Conservation (phyloP, 2,797 vertebrate genomes). For the Mycteria americana region DNA sequence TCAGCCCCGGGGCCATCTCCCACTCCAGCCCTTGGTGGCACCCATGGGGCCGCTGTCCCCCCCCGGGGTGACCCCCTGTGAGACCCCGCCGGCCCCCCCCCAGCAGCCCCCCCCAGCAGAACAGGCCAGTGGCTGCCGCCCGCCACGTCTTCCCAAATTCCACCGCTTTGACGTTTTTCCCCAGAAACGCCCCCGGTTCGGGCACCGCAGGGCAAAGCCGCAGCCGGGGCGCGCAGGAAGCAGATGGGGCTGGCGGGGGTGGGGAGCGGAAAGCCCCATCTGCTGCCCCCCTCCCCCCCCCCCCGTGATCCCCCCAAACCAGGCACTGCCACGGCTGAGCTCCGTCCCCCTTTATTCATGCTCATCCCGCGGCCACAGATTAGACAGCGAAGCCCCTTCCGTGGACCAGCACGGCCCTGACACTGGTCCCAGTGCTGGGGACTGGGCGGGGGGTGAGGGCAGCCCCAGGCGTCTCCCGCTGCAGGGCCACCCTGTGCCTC, state of each 20-base stretch:
- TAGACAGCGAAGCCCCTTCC: neutral
- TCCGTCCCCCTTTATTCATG: neutral
- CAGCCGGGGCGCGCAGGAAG: neutral
- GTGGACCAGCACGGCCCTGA: neutral
- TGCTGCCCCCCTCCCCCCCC: rapidly evolving
- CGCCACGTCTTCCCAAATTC: neutral
- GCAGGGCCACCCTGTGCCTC: neutral
- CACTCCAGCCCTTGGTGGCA: neutral
- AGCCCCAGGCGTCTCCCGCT: rapidly evolving
- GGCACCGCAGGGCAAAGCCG: neutral
- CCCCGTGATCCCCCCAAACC: neutral
- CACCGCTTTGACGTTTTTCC: conserved; percentile 4
- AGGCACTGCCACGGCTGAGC: neutral
- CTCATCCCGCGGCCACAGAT: neutral
- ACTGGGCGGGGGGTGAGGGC: neutral
- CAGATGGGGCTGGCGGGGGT: neutral
- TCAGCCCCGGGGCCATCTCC: neutral
- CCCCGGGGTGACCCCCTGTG: neutral
- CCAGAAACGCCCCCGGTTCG: neutral
- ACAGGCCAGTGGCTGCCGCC: neutral
- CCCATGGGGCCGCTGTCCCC: too few relatives aligned
- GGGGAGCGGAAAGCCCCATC: neutral
- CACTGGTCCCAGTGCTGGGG: neutral
- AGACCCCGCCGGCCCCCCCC: neutral
- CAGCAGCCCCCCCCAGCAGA: neutral